Conservation (phyloP, 2,888 invertebrate genomes). For the Tricholauxania praeusta region DNA sequence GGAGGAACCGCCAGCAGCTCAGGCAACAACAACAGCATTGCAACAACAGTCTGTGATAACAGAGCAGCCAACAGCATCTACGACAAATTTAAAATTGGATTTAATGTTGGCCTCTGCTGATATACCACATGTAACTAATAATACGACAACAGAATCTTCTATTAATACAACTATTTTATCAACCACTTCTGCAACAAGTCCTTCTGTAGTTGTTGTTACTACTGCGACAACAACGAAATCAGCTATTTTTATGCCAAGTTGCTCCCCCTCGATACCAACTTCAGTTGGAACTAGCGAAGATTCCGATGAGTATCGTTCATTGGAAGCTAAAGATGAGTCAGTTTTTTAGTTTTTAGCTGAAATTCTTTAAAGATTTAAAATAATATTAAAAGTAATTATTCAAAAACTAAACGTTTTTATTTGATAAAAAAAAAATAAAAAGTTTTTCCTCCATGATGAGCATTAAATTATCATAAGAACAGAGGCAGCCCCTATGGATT, state of each 20-base stretch:
- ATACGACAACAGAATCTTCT: constrained; percentile 47
- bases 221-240: constrained; percentile 29
- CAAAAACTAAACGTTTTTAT: constrained; percentile 7
- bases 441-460: no score
- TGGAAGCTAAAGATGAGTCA: constrained; percentile 66
- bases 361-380: constrained; percentile 17
- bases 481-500: no score
- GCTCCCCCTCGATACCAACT: constrained; percentile 50
- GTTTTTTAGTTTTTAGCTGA: constrained; percentile 40
- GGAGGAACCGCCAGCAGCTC: constrained; percentile 54
- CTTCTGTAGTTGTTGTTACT: constrained; percentile 43
- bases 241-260: constrained; percentile 38
- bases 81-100: constrained; percentile 60
- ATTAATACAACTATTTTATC: constrained; percentile 46
- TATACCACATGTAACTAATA: constrained; percentile 41
- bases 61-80: constrained; percentile 66
- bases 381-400: constrained; percentile 10
- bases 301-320: constrained; percentile 68
- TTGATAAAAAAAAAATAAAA: no score
- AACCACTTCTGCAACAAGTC: constrained; percentile 36
- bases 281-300: constrained; percentile 57
- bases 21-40: constrained; percentile 47
- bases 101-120: constrained; percentile 62
- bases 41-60: constrained; percentile 66
- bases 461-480: no score